Conservation (phyloP, 2,888 invertebrate genomes). For the Ennomos erosarius region DNA sequence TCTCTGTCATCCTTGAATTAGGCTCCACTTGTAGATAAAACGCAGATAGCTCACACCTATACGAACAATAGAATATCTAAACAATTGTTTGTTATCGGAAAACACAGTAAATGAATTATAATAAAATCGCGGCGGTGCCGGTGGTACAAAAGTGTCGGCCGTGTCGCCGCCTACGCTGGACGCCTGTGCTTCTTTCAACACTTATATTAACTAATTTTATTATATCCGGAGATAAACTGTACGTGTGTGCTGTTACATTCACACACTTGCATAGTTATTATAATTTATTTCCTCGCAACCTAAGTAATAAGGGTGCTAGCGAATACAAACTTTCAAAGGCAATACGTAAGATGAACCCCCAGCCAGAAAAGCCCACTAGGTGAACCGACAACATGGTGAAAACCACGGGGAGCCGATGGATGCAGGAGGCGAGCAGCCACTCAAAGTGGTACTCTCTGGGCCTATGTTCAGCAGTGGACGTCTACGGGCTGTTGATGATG, state of each 20-base stretch:
- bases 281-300: too few species aligned
- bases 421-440: too few species aligned
- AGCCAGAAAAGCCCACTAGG: too few species aligned
- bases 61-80: slow-evolving; percentile 45
- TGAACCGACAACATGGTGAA: too few species aligned
- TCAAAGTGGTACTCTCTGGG: too few species aligned
- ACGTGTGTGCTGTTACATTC: slow-evolving; percentile 13
- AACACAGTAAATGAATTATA: slow-evolving; percentile 81
- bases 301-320: too few species aligned
- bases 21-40: slow-evolving; percentile 13
- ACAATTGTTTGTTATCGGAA: slow-evolving; percentile 56
- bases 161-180: slow-evolving; percentile 74
- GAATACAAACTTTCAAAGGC: too few species aligned
- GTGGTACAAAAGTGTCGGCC: slow-evolving; percentile 78
- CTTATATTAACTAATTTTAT: slow-evolving; percentile 48
- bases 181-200: slow-evolving; percentile 45
- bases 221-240: slow-evolving; percentile 32
- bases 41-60: slow-evolving; percentile 24
- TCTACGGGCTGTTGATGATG: too few species aligned
- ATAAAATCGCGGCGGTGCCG: slow-evolving; percentile 72
- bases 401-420: too few species aligned
- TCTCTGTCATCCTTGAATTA: slow-evolving; percentile 6
- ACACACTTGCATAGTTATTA: slow-evolving; percentile 6
- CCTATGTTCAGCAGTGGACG: too few species aligned
- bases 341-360: too few species aligned